Evolutionary conservation across 1,140 invertebrate species (phyloP), one percentile per base, ranked within the genome.

Genomic region (Drosophila arizonae): DNA sequence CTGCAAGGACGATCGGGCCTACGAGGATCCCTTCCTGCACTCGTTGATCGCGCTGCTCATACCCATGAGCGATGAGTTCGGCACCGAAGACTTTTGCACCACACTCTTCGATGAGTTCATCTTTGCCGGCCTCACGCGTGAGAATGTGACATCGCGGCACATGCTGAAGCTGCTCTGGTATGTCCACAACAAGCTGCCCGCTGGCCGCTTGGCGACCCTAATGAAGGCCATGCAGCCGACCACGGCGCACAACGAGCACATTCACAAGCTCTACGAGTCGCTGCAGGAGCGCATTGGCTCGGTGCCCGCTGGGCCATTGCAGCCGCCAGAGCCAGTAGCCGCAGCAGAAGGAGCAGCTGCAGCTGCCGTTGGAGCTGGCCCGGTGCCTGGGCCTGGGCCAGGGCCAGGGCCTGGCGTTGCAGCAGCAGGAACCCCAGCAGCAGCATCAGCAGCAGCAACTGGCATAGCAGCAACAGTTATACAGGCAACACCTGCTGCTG

Each of bases 21-120:
- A 97, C 92, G 97, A 98, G 92, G 98, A 99, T 93, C 97, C 97
- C 30, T 98, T 98, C 91, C 92, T 99, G 46, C 98, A 99, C 93
- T 97, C 96, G 26, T 92, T 99, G 62, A 95, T 98, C n/a, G 95
- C 96, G 1, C 91, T 97, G 43, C 93, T 99, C 0, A 96, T 98
- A 77, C 95, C 96, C 54, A 95, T 98, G 93, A 94, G 95, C 2
- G 98, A 99, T 77, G 98, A 99, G 91, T 99, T 99, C 91, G 93
- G 95, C 71, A 95, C 96, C 5, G 97, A 98, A 93, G 97, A 98
- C 75, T 99, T 99, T 89, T 99, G 97, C 92, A 98, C 97, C 1
- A 97, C 97, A 1, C 94, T 99, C 15, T 99, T 99, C 93, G 98
- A 99, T 93, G 98, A 99, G 92, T 99, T 99, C 90, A 97, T 99